Evolutionary conservation across 2,888 invertebrate genomes (phyloP), one percentile per base, ranked within the genome.

Genomic region (Heliconius erato): DNA sequence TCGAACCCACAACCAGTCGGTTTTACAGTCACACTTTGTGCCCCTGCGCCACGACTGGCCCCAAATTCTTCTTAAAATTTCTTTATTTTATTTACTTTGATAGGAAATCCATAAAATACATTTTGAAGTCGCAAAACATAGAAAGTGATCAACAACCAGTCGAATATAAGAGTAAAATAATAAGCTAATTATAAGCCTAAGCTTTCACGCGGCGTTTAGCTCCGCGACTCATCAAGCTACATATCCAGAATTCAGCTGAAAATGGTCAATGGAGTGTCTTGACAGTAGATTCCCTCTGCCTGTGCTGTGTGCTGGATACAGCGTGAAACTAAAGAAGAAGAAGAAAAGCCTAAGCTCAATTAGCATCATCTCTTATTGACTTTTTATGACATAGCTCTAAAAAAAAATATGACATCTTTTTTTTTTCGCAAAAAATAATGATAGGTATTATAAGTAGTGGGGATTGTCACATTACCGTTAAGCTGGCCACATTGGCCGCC

Each of bases 391-490:
- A 71, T 19, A 32, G 71, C 32, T 35, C 54, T 35, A 76, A 76
- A 80, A 81, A n/a, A 35, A 67, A 65, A 49, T n/a, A 49, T 68
- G n/a, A n/a, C 16, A 23, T 67, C 49, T 23, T 68, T 74, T n/a
- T n/a, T 74, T 82, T 68, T 32, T 54, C 2, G 54, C n/a, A 71
- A 78, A 44, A 44, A 59, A 74, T 80, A 79, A 80, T 79, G 26
- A 63, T 82, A 81, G 77, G 80, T 72, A 82, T 79, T 68, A 16
- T 0, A 14, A 26, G 68, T 85, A 81, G 87, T 74, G 87, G 85
- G 86, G 86, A 85, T 82, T 83, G 84, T 80, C 74, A 82, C 86
- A 84, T 81, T 84, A 86, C 86, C 86, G 87, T 87, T 87, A 85
- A 84, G 76, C 78, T 79, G 83, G 79, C 85, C 84, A 86, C 85